Conservation (phyloP, 2,888 invertebrate genomes). For the Cantharis nigra region DNA sequence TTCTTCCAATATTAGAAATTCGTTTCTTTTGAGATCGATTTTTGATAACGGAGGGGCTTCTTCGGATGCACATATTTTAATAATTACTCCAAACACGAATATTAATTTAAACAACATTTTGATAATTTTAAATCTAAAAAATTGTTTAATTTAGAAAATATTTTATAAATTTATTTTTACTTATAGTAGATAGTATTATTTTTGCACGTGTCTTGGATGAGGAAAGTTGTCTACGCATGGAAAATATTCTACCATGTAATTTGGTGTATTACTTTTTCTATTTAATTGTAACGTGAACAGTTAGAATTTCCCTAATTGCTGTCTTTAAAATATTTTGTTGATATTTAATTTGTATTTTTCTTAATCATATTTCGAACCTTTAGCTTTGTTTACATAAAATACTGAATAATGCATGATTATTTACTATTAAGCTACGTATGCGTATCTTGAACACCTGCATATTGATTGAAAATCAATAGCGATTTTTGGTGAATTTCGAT, state of each 20-base stretch:
- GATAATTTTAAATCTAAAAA: neutral
- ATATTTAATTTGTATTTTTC: neutral
- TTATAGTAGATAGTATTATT: neutral
- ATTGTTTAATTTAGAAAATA: neutral
- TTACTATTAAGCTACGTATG: neutral
- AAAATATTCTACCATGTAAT: neutral
- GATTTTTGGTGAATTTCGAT: too few relatives aligned
- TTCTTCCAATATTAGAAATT: constrained; percentile 64
- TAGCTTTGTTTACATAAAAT: neutral
- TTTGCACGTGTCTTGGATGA: neutral
- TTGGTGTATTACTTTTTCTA: neutral
- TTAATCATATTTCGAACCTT: neutral
- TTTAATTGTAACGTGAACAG: neutral
- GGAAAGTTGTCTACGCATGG: neutral
- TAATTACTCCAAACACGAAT: neutral
- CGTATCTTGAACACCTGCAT: neutral
- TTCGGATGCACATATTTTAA: neutral
- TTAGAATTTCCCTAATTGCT: neutral
- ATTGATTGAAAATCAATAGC: too few relatives aligned
- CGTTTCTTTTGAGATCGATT: constrained; percentile 65
- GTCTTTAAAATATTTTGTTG: neutral
- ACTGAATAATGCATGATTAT: neutral
- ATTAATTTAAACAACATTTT: neutral
- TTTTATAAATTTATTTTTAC: too few relatives aligned
- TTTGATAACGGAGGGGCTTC: neutral